phyloP scores from a whole-genome alignment of 2,888 invertebrate genomes.

The Siphonodentalium dalli region DNA sequence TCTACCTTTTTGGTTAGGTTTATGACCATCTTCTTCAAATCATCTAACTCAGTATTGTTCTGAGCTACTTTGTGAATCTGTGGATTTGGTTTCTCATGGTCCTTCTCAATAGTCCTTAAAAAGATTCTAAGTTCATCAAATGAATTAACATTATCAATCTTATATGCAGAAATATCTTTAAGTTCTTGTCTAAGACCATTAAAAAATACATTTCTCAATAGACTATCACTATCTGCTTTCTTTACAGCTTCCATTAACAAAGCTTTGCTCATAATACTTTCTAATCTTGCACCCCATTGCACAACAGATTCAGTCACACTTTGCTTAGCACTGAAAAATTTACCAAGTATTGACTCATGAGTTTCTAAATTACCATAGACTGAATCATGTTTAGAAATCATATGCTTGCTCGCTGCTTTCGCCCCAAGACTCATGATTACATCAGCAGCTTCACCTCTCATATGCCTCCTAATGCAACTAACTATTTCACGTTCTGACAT shows the following conservation, averaged over 20 bases:
- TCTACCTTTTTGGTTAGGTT: too few relatives aligned
- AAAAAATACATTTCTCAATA: constrained; percentile 7
- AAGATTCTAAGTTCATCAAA: constrained; percentile 6
- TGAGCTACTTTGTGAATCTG: too few relatives aligned
- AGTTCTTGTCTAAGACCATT: not conserved
- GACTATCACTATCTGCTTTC: not conserved
- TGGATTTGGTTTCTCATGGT: not conserved
- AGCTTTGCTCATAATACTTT: constrained; percentile 4
- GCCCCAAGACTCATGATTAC: constrained; percentile 5
- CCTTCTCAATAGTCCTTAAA: constrained; percentile 1
- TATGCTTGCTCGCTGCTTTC: not conserved
- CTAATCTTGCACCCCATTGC: constrained; percentile 9
- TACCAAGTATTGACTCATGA: not conserved
- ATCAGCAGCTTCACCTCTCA: constrained; percentile 11
- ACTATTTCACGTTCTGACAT: not conserved
- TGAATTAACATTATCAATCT: not conserved
- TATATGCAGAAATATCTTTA: constrained; percentile 1
- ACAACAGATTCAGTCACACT: constrained; percentile 1
- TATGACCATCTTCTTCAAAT: too few relatives aligned
- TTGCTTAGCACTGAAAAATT: constrained; percentile 10
- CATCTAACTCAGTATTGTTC: too few relatives aligned
- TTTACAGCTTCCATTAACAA: not conserved
- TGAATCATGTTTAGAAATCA: constrained; percentile 6
- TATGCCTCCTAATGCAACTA: constrained; percentile 5
- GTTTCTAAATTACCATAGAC: constrained; percentile 5